Conservation (phyloP, 2,113 vertebrate species). For the Alouatta palliata region DNA sequence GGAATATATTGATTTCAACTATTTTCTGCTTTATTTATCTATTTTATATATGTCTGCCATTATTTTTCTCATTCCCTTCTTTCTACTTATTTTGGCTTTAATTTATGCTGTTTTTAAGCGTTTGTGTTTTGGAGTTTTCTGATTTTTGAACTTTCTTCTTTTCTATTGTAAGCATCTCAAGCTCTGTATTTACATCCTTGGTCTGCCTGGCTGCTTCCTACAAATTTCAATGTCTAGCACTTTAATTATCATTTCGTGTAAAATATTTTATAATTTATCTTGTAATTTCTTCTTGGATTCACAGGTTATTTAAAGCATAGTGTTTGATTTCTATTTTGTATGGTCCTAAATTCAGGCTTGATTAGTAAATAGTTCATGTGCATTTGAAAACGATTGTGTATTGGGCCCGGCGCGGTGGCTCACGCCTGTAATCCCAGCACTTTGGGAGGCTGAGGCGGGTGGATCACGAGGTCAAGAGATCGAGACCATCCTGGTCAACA, state of each 20-base stretch:
- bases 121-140: not conserved
- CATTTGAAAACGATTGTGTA: not conserved
- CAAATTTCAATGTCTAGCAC: not conserved
- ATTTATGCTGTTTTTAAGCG: not conserved
- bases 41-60: not conserved
- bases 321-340: not conserved
- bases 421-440: no score
- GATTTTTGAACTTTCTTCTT: not conserved
- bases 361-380: not conserved
- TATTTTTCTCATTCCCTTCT: not conserved
- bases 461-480: no score
- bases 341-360: not conserved
- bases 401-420: no score
- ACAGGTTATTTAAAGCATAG: not conserved
- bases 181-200: not conserved
- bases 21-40: not conserved
- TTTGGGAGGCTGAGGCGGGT: no score
- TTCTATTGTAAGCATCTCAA: not conserved
- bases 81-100: not conserved
- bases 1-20: not conserved
- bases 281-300: not conserved
- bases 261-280: not conserved
- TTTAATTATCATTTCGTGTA: not conserved
- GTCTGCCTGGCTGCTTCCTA: not conserved
- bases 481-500: no score